Base-by-base conservation (phyloP, 1,140 invertebrate genomes). In the Metaphire vulgaris region DNA sequence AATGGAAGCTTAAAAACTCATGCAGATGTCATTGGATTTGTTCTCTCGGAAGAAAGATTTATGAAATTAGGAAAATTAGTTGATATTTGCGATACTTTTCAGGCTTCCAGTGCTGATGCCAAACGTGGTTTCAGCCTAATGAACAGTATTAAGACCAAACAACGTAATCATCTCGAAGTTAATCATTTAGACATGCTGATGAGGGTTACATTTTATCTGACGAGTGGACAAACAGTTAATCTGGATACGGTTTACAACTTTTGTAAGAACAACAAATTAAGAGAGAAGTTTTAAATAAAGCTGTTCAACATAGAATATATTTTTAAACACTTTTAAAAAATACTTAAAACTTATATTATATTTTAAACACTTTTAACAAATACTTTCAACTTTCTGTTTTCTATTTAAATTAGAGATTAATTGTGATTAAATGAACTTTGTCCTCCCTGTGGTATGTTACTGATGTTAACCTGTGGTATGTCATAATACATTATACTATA, bases 91-190 rank as follows among this genome's bases (percentile, higher is more conserved):
- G 33, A 56, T 26, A 74, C 34, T 28, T 74, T 74, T 70, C 72
- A 74, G 65, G 56, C 72, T 14, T 74, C 72, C 28, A 74, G 29
- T 68, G 72, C 72, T 74, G 33, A 74, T 74, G 28, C 12, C 12
- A 56, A 74, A 65, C 28, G 33, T 33, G 72, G 33, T 28, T 74
- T 74, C 65, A 74, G 72, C 28, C 29, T 74, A 56, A 74, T 74
- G 34, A 74, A 74, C 32, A 65, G 2, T 28, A 74, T 74, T 67
- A 70, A 74, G 65, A 74, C 72, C n/a, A 74, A 74, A 74, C 32
- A 29, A 33, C 28, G 72, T 21, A 74, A 74, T 28, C 41, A 56
- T 16, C 33, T 74, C 12, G 72, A 74, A 21, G 28, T 74, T 26
- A 67, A 74, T 32, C 72, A 74, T 74, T 66, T 70, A 56, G 72